Percentiles rank a stretch among this genome's conserved stretches.
phyloP scores from a whole-genome alignment of 64 coral and sea anemone genomes.

The Hydrozoanthus tunicans region DNA sequence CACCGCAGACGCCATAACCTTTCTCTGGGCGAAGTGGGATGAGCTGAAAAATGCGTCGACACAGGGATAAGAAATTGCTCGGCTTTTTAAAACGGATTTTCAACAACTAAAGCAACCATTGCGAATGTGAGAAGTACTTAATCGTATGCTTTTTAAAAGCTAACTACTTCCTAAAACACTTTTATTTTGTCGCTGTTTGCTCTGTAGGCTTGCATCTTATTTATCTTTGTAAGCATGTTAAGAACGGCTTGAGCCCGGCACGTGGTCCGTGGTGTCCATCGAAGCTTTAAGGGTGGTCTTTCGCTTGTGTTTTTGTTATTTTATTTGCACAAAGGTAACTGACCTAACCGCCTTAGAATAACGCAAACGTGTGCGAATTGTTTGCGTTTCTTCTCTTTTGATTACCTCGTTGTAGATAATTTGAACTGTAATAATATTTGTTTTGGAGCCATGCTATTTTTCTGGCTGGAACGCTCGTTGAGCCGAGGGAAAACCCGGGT shows the following conservation, averaged over 20 bases:
- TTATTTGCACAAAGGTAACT: conserved; percentile 48
- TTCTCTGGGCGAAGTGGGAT: conserved; percentile 27
- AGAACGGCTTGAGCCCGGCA: conserved; percentile 34
- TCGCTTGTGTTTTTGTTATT: conserved; percentile 43
- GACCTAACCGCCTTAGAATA: conserved; percentile 49
- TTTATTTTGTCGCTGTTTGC: conserved; percentile 11
- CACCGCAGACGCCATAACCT: conserved; percentile 13
- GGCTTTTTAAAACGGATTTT: no score
- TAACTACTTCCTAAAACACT: conserved; percentile 37
- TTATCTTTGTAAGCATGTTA: conserved; percentile 39
- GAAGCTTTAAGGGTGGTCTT: conserved; percentile 33
- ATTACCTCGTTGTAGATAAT: conserved; percentile 65
- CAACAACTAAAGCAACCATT: background rate
- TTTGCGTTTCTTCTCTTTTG: conserved; percentile 40
- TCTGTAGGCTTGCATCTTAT: background rate
- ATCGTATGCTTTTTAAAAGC: background rate
- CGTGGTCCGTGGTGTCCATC: background rate
- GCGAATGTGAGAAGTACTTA: background rate
- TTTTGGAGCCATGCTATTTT: conserved; percentile 55
- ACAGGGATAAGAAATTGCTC: background rate
- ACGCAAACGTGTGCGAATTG: conserved; percentile 48
- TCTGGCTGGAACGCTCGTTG: background rate
- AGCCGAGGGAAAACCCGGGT: conserved; percentile 13
- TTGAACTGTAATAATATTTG: conserved; percentile 59
- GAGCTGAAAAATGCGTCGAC: background rate